These are phyloP conservation scores for Brachystomella parvula DNA, from an alignment of 1,140 invertebrate species.

Conservation along the genomic window DNA sequence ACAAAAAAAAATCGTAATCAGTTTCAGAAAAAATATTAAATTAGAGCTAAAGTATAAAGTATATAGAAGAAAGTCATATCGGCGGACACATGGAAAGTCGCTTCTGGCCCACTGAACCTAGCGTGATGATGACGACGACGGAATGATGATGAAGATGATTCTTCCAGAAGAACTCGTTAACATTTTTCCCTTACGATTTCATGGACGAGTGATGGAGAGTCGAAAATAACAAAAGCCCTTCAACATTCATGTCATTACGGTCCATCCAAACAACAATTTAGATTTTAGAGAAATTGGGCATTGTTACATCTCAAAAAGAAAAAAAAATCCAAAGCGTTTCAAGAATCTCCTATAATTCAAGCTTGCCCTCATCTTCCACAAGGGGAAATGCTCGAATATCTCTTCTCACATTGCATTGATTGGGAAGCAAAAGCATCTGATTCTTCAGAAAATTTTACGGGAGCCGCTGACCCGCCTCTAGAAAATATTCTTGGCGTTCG, in stretches of 20 bases:
- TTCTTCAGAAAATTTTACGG: too few species aligned
- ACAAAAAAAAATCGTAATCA: neutral
- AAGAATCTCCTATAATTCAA: too few species aligned
- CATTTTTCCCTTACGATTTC: slow-evolving; percentile 17
- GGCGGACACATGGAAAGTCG: neutral
- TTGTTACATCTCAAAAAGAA: too few species aligned
- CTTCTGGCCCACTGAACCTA: too few species aligned
- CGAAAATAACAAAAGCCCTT: slow-evolving; percentile 15
- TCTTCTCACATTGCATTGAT: too few species aligned
- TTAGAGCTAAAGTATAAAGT: neutral
- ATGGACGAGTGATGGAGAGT: slow-evolving; percentile 5
- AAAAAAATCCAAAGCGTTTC: too few species aligned
- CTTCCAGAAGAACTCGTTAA: slow-evolving; percentile 30
- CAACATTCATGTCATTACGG: slow-evolving; percentile 7
- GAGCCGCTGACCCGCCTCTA: too few species aligned
- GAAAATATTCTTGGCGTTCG: too few species aligned
- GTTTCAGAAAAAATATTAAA: neutral
- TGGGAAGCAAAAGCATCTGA: too few species aligned
- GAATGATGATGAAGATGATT: slow-evolving; percentile 26
- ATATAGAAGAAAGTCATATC: neutral
- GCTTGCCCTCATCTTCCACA: too few species aligned
- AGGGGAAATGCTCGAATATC: too few species aligned
- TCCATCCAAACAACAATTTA: neutral
- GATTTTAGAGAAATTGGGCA: neutral
- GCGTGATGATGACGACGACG: neutral